Conservation (phyloP, 2,888 invertebrate genomes). For the Drosophila buzzatii region DNA sequence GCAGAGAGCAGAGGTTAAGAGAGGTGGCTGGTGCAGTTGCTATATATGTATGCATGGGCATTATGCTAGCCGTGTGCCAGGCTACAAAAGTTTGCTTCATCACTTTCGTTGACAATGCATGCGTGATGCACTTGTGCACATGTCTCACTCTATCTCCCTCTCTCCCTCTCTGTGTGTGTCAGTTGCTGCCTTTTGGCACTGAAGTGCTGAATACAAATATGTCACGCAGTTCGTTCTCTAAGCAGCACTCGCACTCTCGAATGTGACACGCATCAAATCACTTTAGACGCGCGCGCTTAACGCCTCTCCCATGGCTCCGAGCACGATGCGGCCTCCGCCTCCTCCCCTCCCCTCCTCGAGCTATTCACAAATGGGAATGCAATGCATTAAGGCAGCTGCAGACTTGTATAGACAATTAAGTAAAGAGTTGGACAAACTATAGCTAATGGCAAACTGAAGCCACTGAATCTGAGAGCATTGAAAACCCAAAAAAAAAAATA, state of each 20-base stretch:
- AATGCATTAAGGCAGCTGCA: slow-evolving; percentile 29
- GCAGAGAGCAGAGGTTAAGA: background rate
- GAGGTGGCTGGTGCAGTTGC: too few relatives aligned
- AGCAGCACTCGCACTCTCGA: slow-evolving; percentile 51
- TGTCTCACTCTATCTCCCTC: background rate
- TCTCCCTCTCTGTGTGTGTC: slow-evolving; percentile 10
- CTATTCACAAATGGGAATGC: slow-evolving; percentile 32
- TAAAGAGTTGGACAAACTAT: background rate
- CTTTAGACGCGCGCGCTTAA: slow-evolving; percentile 60
- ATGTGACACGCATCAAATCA: slow-evolving; percentile 65
- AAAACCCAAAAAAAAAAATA: too few relatives aligned
- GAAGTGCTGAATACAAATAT: slow-evolving; percentile 38
- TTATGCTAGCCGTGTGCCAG: slow-evolving; percentile 13
- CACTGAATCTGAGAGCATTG: too few relatives aligned
- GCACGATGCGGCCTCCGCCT: background rate
- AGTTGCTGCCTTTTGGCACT: slow-evolving; percentile 43
- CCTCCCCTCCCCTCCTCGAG: background rate
- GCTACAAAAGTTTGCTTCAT: slow-evolving; percentile 34
- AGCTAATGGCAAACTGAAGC: too few relatives aligned
- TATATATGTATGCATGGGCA: slow-evolving; percentile 9
- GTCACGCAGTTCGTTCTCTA: slow-evolving; percentile 24
- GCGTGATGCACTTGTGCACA: slow-evolving; percentile 5
- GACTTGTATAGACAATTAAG: background rate
- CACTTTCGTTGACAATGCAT: slow-evolving; percentile 51
- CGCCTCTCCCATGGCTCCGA: slow-evolving; percentile 13